These are phyloP conservation scores for Aythya baeri DNA, from an alignment of 2,113 vertebrate species.

Conservation along the genomic window DNA sequence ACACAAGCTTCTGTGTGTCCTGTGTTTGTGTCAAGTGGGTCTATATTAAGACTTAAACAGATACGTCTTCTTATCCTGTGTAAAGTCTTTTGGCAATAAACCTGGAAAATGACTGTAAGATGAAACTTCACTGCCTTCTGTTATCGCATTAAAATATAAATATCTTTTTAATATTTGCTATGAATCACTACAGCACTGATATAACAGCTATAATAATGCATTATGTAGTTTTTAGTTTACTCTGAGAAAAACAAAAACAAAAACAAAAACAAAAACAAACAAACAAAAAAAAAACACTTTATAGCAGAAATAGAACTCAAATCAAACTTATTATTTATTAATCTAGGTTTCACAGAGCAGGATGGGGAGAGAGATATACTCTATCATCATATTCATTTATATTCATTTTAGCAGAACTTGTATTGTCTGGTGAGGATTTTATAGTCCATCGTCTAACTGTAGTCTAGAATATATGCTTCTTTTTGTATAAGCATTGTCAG, in stretches of 20 bases:
- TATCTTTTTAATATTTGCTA: neutral
- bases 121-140: neutral
- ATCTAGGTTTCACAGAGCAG: neutral
- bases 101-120: neutral
- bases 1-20: neutral
- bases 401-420: neutral
- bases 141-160: neutral
- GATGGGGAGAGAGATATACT: neutral
- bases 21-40: neutral
- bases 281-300: neutral
- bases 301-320: neutral
- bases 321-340: neutral
- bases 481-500: neutral
- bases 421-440: neutral
- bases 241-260: neutral
- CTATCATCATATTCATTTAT: neutral
- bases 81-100: neutral
- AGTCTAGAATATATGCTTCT: neutral
- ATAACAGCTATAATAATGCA: neutral
- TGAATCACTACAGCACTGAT: neutral
- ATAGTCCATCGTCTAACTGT: neutral
- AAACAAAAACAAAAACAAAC: too few relatives aligned
- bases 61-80: neutral
- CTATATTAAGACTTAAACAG: neutral
- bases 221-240: neutral